A percentile compares a stretch with the other conserved stretches of the same genome.
phyloP scores from a whole-genome alignment of 2,888 invertebrate species.

The Acronicta aceris region DNA sequence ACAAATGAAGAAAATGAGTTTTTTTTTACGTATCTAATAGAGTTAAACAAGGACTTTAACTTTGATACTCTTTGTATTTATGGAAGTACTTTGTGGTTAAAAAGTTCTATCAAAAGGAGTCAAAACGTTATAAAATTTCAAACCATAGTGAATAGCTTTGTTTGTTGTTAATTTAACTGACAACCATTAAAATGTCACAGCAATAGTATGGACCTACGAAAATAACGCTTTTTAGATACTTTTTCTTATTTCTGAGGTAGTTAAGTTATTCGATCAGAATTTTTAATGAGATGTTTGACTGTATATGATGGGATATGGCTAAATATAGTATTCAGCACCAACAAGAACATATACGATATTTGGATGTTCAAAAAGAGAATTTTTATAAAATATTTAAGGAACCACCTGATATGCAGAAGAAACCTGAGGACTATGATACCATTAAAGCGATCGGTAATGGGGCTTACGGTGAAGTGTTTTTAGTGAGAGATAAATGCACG shows the following conservation, averaged over 20 bases:
- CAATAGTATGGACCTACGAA: conserved; percentile 10
- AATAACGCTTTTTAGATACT: conserved; percentile 57
- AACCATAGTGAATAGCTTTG: not conserved
- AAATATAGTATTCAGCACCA: conserved; percentile 75
- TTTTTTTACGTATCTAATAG: not conserved
- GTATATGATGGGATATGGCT: conserved; percentile 68
- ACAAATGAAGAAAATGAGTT: conserved; percentile 4
- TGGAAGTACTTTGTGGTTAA: not conserved
- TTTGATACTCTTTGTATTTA: not conserved
- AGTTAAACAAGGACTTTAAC: not conserved
- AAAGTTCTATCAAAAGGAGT: not conserved
- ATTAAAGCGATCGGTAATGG: conserved; percentile 95
- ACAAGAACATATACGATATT: conserved; percentile 74
- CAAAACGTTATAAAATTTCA: not conserved
- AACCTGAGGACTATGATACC: conserved; percentile 91
- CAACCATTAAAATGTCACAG: conserved; percentile 25
- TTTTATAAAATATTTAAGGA: conserved; percentile 69
- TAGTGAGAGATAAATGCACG: conserved; percentile 90
- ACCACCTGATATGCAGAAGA: conserved; percentile 54
- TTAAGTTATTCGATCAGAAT: conserved; percentile 50
- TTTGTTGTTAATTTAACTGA: not conserved
- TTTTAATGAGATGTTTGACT: conserved; percentile 67
- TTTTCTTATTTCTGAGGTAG: conserved; percentile 60
- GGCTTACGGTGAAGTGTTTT: conserved; percentile 96
- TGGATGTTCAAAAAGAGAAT: conserved; percentile 77